A percentile compares a stretch with the other conserved stretches of the same genome.
phyloP scores from a whole-genome alignment of 2,888 invertebrate species.

The Thera britannica region DNA sequence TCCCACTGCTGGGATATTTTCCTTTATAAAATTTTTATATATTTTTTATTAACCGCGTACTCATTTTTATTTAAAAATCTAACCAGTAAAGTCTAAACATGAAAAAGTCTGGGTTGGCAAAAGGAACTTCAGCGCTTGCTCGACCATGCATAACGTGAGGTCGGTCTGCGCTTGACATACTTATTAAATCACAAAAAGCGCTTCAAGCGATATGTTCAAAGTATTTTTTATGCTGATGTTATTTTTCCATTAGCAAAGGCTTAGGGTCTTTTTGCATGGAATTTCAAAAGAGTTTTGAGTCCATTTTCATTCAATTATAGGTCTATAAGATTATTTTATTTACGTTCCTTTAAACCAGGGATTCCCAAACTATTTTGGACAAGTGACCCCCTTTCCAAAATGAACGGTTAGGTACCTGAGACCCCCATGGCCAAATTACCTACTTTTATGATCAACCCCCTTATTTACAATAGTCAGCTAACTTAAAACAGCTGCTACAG shows the following conservation, averaged over 20 bases:
- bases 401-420: too few relatives aligned
- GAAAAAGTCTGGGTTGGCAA: conserved; percentile 29
- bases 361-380: too few relatives aligned
- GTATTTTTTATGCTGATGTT: conserved; percentile 33
- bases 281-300: conserved; percentile 6
- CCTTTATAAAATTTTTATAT: background rate
- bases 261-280: background rate
- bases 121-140: conserved; percentile 31
- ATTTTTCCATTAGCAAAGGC: conserved; percentile 15
- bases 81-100: conserved; percentile 7
- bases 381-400: too few relatives aligned
- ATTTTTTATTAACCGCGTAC: background rate
- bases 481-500: too few relatives aligned
- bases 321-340: too few relatives aligned
- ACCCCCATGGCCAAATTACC: too few relatives aligned
- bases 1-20: too few relatives aligned
- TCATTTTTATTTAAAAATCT: conserved; percentile 10
- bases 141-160: conserved; percentile 37
- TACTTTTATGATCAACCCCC: too few relatives aligned
- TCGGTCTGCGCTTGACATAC: conserved; percentile 41
- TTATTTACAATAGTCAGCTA: too few relatives aligned
- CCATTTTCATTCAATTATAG: too few relatives aligned
- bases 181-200: conserved; percentile 40
- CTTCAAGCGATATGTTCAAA: conserved; percentile 32
- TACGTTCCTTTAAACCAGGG: too few relatives aligned